Evolutionary conservation across 2,888 invertebrate genomes (phyloP), one percentile per base, ranked within the genome.

Genomic region (Hirtodrosophila duncani): DNA sequence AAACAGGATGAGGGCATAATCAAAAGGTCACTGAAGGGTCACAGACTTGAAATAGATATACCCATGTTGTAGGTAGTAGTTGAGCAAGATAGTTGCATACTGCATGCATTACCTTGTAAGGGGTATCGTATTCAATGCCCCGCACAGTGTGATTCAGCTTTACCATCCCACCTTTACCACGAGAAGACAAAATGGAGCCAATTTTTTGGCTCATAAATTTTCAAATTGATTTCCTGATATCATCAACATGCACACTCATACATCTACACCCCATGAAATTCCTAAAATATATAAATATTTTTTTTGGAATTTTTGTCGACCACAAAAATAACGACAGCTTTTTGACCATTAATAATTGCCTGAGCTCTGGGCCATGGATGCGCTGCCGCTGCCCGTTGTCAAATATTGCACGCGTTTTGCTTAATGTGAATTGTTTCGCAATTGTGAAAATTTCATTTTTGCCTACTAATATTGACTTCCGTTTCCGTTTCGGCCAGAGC

Each of bases 391-490:
- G n/a, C n/a, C 46, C 50, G 31, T 52, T 66, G 53, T 48, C 59
- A 45, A 67, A 55, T 51, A 48, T 67, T 43, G 41, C 30, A 17
- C 26, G 29, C 49, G 41, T 41, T 57, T 57, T 39, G 51, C 43
- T 31, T 42, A 68, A 55, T 66, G 55, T 56, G 63, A 51, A 60
- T 63, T 67, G 56, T 67, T 67, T 67, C 24, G 45, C 59, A 45
- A 50, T 60, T 50, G 55, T 39, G 41, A 50, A 49, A 66, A 45
- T 55, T 74, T 48, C 59, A 68, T 66, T 68, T 75, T 55, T 70
- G 75, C 66, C 77, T 63, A 66, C 79, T 81, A 77, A 81, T 79
- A 71, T 68, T 72, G 71, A 75, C 71, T 79, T 77, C 77, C 77
- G 77, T 43, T 79, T 77, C 81, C 81, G 81, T 57, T 51, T 24